Evolutionary conservation across 2,888 invertebrate genomes (phyloP).

Genomic region (Baronia brevicornis): DNA sequence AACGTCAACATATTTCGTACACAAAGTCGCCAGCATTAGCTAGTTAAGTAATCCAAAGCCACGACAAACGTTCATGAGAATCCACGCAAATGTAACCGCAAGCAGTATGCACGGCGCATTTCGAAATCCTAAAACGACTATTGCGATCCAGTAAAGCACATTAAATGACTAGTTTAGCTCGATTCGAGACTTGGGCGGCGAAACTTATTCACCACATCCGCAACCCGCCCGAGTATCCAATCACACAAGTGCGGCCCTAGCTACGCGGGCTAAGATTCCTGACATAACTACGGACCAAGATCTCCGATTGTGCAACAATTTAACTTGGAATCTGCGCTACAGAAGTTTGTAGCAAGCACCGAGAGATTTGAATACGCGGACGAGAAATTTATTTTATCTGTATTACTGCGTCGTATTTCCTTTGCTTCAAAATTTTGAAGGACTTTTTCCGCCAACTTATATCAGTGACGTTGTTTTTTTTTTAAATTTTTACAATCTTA

Average conservation of each 20-base stretch:
- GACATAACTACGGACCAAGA: slow-evolving; percentile 31
- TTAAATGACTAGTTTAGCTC: slow-evolving; percentile 7
- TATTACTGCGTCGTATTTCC: too few relatives aligned
- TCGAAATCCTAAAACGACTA: not conserved
- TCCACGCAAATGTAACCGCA: slow-evolving; percentile 5
- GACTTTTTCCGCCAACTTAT: too few relatives aligned
- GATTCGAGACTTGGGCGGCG: slow-evolving; percentile 7
- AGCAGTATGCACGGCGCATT: slow-evolving; percentile 2
- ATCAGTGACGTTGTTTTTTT: too few relatives aligned
- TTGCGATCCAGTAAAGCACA: slow-evolving; percentile 7
- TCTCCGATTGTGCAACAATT: slow-evolving; percentile 39
- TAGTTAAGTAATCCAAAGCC: too few relatives aligned
- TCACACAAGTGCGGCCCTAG: slow-evolving; percentile 11
- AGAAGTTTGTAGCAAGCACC: slow-evolving; percentile 4
- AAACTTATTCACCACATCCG: slow-evolving; percentile 14
- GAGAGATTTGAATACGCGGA: slow-evolving; percentile 10
- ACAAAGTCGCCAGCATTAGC: too few relatives aligned
- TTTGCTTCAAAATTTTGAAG: too few relatives aligned
- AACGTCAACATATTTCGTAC: too few relatives aligned
- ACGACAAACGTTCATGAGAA: too few relatives aligned
- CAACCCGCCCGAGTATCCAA: slow-evolving; percentile 9
- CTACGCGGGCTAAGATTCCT: slow-evolving; percentile 14
- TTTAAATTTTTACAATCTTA: too few relatives aligned
- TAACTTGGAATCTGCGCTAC: slow-evolving; percentile 29
- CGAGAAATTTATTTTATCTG: too few relatives aligned